Evolutionary conservation across 2,113 vertebrate species (phyloP), one percentile per base, ranked within the genome.

Genomic region (Casuarius casuarius): DNA sequence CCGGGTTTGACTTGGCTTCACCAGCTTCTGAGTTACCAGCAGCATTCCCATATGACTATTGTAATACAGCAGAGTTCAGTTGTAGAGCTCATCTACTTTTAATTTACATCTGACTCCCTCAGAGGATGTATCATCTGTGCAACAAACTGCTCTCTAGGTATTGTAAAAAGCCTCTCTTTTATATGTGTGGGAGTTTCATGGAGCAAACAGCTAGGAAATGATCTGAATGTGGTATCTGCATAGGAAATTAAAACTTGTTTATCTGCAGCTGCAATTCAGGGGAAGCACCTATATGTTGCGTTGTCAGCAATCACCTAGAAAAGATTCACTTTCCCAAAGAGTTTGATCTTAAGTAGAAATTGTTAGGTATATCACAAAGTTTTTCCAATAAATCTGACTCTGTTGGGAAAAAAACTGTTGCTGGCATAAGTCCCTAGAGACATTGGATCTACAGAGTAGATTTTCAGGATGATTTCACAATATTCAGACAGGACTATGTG

Each of bases 241-340:
- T 26, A 87, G 87, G 86, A 95, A 95, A 94, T 91, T 31, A 87
- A 40, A 75, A 91, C 23, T 70, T 76, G 62, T 29, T 84, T 94
- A 75, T 87, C 42, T 84, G 68, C 89, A 92, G 80, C 72, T 95
- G 77, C 83, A 89, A 75, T 84, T 84, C 66, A 95, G 66, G 93
- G 40, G 51, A 81, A 71, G 31, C 42, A 94, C 61, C 89, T 94
- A 67, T 25, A 68, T 26, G 38, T 56, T 84, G 28, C 22, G 19
- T 51, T 71, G 75, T 40, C 46, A 77, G 44, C 1, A 2, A 59
- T 29, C 18, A 26, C 54, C 40, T 46, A 54, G 90, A 93, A 73
- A n/a, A 88, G 40, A 77, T 80, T 83, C 29, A 40, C 46, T 78
- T 89, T 84, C 54, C 74, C n/a, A 5, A 80, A 67, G 42, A 59